phyloP scores from a whole-genome alignment of 1,140 invertebrate genomes.

The Heliconius melpomene region DNA sequence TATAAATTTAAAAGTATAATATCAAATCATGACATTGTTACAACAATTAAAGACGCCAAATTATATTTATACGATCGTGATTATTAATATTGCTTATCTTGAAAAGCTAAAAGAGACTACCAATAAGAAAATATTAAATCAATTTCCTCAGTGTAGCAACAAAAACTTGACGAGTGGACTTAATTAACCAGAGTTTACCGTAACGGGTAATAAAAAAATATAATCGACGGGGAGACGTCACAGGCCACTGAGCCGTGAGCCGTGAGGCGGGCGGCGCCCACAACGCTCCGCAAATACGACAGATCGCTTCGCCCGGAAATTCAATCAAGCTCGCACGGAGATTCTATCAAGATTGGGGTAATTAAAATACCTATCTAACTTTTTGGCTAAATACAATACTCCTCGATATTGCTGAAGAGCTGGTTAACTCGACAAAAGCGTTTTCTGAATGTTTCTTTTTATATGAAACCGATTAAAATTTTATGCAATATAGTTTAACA shows the following conservation, averaged over 20 bases:
- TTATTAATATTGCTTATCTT: neutral
- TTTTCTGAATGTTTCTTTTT: neutral
- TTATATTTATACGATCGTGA: neutral
- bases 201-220: slow-evolving; percentile 73
- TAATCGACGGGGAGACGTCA: slow-evolving; percentile 54
- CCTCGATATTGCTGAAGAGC: neutral
- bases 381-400: slow-evolving; percentile 61
- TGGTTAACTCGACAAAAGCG: neutral
- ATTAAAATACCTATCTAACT: slow-evolving; percentile 74
- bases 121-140: slow-evolving; percentile 39
- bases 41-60: too few relatives aligned
- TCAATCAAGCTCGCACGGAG: slow-evolving; percentile 77
- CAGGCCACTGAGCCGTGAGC: slow-evolving; percentile 57
- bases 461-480: neutral
- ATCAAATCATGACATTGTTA: too few relatives aligned
- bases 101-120: neutral
- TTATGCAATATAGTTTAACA: slow-evolving; percentile 1
- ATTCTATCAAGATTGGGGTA: slow-evolving; percentile 79
- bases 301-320: slow-evolving; percentile 76
- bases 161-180: slow-evolving; percentile 57
- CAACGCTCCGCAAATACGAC: slow-evolving; percentile 74
- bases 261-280: slow-evolving; percentile 53
- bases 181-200: slow-evolving; percentile 73
- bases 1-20: too few relatives aligned
- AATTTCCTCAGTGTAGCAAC: slow-evolving; percentile 38